Conservation (phyloP, 2,113 vertebrate genomes). For the Mesocricetus auratus region DNA sequence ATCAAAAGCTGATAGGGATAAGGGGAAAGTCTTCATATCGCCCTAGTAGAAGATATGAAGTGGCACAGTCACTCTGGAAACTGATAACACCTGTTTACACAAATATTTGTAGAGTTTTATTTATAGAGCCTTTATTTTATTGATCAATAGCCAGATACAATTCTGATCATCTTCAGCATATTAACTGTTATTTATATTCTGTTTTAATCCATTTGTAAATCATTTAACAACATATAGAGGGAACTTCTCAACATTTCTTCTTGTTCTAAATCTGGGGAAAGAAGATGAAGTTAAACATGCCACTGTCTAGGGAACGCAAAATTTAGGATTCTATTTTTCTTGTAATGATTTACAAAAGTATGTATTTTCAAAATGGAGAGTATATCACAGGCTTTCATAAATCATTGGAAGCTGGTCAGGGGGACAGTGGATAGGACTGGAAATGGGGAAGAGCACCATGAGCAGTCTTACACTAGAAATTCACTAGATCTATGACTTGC, state of each 20-base stretch:
- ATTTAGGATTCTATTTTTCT: not conserved
- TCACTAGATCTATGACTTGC: not conserved
- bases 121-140: not conserved
- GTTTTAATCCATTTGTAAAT: not conserved
- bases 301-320: not conserved
- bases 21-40: not conserved
- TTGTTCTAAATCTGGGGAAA: not conserved
- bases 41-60: not conserved
- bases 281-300: not conserved
- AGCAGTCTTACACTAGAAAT: not conserved
- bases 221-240: not conserved
- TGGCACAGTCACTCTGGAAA: not conserved
- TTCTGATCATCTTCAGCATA: not conserved
- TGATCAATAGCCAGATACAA: not conserved
- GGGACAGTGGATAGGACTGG: rapidly evolving
- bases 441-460: rapidly evolving
- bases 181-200: not conserved
- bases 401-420: not conserved
- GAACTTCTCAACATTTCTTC: not conserved
- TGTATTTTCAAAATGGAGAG: not conserved
- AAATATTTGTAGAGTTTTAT: not conserved
- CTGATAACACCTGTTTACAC: not conserved
- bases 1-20: not conserved
- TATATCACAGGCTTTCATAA: not conserved
- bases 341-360: not conserved